These are phyloP conservation scores for Chymomyza caudatula DNA, from an alignment of 2,888 invertebrate genomes.

Conservation along the genomic window DNA sequence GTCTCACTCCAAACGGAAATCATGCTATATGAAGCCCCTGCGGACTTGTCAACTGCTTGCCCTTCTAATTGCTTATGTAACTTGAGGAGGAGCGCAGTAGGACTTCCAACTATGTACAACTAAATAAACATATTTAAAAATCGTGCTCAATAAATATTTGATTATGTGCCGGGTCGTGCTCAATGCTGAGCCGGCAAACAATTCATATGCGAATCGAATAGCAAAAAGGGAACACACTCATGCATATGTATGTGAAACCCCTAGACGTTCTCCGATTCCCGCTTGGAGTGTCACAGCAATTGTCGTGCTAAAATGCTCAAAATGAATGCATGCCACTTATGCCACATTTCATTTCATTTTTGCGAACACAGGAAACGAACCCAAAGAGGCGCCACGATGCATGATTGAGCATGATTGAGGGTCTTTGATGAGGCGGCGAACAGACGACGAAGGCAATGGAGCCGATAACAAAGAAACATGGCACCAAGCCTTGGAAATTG, in stretches of 20 bases:
- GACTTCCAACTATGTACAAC: background rate
- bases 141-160: conserved; percentile 71
- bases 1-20: background rate
- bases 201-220: conserved; percentile 44
- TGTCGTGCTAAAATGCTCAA: conserved; percentile 33
- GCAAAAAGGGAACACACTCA: conserved; percentile 1
- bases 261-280: background rate
- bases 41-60: conserved; percentile 5
- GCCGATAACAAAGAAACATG: background rate
- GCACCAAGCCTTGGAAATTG: background rate
- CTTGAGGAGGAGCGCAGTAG: conserved; percentile 43
- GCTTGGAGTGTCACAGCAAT: conserved; percentile 17
- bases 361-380: conserved; percentile 51
- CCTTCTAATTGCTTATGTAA: conserved; percentile 70
- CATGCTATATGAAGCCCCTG: background rate
- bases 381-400: conserved; percentile 61
- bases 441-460: background rate
- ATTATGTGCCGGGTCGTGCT: conserved; percentile 26
- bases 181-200: conserved; percentile 12
- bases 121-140: conserved; percentile 40
- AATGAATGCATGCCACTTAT: conserved; percentile 68
- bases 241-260: conserved; percentile 6
- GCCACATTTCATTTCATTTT: conserved; percentile 22
- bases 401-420: conserved; percentile 70
- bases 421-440: conserved; percentile 3